Percentiles rank a stretch among this genome's conserved stretches.
These are phyloP conservation scores for Drosophila bocki DNA, from an alignment of 1,140 invertebrate species.

Conservation along the genomic window DNA sequence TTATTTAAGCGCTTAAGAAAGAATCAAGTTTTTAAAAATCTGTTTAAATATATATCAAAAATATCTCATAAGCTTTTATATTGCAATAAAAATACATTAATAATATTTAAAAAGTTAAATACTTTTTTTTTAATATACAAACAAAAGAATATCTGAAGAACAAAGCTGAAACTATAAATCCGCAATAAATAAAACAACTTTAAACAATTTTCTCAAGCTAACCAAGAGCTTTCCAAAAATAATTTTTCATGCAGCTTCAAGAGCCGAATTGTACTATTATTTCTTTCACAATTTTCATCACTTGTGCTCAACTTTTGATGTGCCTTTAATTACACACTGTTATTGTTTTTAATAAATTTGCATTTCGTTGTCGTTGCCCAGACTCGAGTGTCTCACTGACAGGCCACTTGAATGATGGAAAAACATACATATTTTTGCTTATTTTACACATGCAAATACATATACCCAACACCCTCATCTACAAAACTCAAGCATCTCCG, in stretches of 20 bases:
- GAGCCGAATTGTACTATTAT: not conserved
- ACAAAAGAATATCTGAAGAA: not conserved
- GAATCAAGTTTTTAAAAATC: too few species aligned
- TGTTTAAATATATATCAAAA: not conserved
- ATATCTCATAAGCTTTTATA: not conserved
- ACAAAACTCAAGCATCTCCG: slow-evolving; percentile 12
- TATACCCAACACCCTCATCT: slow-evolving; percentile 8
- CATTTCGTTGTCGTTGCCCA: slow-evolving; percentile 28
- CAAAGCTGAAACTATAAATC: not conserved
- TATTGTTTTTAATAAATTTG: slow-evolving; percentile 58
- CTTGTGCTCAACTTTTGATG: slow-evolving; percentile 16
- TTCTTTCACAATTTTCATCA: not conserved
- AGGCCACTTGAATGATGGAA: slow-evolving; percentile 48
- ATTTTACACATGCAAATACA: slow-evolving; percentile 66
- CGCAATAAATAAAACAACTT: not conserved
- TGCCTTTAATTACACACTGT: slow-evolving; percentile 48
- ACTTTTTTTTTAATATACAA: not conserved
- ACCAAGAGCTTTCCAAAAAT: not conserved
- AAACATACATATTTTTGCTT: slow-evolving; percentile 48
- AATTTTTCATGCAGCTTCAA: not conserved
- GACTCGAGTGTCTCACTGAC: slow-evolving; percentile 51
- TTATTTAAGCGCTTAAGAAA: too few species aligned
- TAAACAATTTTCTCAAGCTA: not conserved
- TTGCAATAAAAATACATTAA: too few species aligned
- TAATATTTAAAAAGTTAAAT: not conserved